Evolutionary conservation across 2,113 vertebrate species (phyloP), one percentile per base, ranked within the genome.

Genomic region (Triplophysa siluroides): DNA sequence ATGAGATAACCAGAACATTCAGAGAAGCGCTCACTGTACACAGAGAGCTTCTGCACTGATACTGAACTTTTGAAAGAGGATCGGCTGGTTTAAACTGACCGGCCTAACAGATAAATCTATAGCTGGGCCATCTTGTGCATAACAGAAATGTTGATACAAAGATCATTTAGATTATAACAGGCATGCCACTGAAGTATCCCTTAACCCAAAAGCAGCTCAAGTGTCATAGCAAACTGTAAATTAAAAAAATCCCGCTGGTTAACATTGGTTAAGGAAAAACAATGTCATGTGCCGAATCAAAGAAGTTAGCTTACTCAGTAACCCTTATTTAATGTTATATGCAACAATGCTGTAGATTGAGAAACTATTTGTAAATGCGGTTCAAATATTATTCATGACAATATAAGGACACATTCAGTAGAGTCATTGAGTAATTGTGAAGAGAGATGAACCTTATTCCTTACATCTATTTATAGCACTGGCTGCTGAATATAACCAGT

Each of bases 301-400:
- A 38, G 6, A 73, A 58, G 29, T n/a, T 1, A 41, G 6, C 12
- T 60, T 18, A 58, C 38, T 54, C 5, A 33, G 18, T 33, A 12
- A 8, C 69, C 54, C 18, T 14, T 21, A n/a, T 54, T 50, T 1
- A 47, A 9, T 47, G 10, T 33, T 19, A 81, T 68, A 65, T n/a
- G 21, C 63, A 65, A 68, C 33, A 80, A 80, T 45, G 60, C 69
- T 81, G 52, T 21, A 58, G 33, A 23, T 67, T n/a, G 24, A 75
- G 33, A 56, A 8, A 23, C 18, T 6, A 68, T 7, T 14, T 62
- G 52, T 64, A 58, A 65, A 43, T 8, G 50, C 56, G 52, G 24
- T 21, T 58, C 38, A 66, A 11, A 58, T 52, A 38, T 54, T 63
- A 62, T 16, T 18, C 21, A 70, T 26, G 16, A 52, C 0, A 21